Evolutionary conservation across 1,140 invertebrate genomes (phyloP), one percentile per base, ranked within the genome.

Genomic region (Scaptomyza pallida): DNA sequence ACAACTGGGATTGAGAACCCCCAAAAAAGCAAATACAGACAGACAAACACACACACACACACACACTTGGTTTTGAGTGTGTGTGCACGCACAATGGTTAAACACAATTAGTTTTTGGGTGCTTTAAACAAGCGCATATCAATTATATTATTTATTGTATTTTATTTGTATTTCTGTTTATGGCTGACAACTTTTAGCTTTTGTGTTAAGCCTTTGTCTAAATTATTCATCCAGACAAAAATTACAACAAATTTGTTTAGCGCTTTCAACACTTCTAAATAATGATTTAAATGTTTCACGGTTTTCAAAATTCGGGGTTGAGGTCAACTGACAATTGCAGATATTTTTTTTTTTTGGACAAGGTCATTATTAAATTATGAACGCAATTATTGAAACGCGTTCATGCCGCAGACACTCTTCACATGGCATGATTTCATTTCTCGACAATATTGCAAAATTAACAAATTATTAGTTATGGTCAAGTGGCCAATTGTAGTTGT

Each of bases 91-190:
- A 61, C 61, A 72, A 60, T 57, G 59, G 63, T 73, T 68, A 65
- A 62, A 43, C 61, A 65, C 81, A 86, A 85, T 85, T 88, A 77
- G 77, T 86, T 76, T 51, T 65, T 59, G n/a, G n/a, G n/a, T 61
- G 65, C 72, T 62, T n/a, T 62, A 45, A 70, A 86, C 71, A 78
- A 75, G 35, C 62, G 68, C 82, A 64, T 78, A 88, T 86, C 75
- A 88, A 88, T 86, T 86, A 82, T 78, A 69, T 73, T n/a, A 88
- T 88, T 72, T 88, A 81, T 69, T 82, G 44, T 60, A 19, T 2
- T 54, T 41, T 13, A 37, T 65, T 41, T 30, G 62, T 75, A 62
- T 62, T 67, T 68, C 23, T 60, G 55, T 75, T n/a, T n/a, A n/a
- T 30, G 48, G 41, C 62, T 72, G 73, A 62, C 64, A 70, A 81